Base-by-base conservation (phyloP, 2,113 vertebrate species). In the Lagopus muta region DNA sequence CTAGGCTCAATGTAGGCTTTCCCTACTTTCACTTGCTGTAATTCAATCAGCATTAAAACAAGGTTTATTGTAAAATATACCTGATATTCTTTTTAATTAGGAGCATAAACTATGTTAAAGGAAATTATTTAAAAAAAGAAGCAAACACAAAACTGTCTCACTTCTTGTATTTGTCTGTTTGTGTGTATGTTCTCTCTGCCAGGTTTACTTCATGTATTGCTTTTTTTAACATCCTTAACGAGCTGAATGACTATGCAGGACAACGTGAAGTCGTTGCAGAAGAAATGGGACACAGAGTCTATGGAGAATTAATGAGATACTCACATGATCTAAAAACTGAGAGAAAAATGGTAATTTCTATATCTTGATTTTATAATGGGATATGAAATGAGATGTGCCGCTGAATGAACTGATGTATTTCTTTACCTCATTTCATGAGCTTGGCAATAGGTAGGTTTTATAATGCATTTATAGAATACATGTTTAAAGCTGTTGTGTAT, bases 191-290 rank as follows among this genome's bases (percentile, higher is more conserved):
- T 90, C 85, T 94, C 80, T 94, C 93, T 91, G 86, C 62, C 98
- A 99, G 99, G 98, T 99, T 99, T 97, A 99, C 99, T 13, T 98
- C 99, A 0, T 99, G 99, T 92, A 86, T 99, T 96, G 99, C 99
- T 32, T 99, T 99, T 97, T 99, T 99, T 98, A 98, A 99, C 95
- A 98, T 99, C 93, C 98, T 99, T 89, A 99, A 99, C 3, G 99
- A 99, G 91, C 86, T 99, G 95, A 99, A 99, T 88, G 99, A 99
- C 98, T 99, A 99, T 72, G 99, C 99, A 6, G 99, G 99, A 95
- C 99, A 99, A 89, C 98, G 99, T 95, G 99, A 99, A 98, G 98
- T 99, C 61, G 99, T 99, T 95, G 99, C 99, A 22, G 99, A 99
- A 98, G 99, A 99, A 97, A 99, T 99, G 98, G 98, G 98, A 28